A percentile compares a stretch with the other conserved stretches of the same genome.
Conservation (phyloP, 1,140 invertebrate species). For the Cardiocondyla obscurior region DNA sequence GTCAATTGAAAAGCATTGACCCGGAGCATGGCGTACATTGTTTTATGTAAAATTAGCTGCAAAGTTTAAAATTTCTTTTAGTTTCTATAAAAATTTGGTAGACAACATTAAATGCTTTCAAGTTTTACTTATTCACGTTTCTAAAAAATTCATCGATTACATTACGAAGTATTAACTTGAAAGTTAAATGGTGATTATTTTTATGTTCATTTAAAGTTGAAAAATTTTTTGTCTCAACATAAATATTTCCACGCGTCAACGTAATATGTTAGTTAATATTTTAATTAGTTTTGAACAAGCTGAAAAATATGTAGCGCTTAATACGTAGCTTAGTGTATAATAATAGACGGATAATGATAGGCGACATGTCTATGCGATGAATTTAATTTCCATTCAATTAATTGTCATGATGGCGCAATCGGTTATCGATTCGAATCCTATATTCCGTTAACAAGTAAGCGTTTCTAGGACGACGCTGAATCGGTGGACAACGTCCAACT, state of each 20-base stretch:
- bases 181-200: no score
- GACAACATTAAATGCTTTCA: no score
- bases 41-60: not conserved
- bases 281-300: not conserved
- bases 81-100: no score
- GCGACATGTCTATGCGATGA: not conserved
- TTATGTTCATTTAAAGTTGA: no score
- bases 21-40: slow-evolving; percentile 17
- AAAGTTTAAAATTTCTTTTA: no score
- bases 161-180: no score
- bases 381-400: slow-evolving; percentile 53
- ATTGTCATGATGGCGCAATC: slow-evolving; percentile 17
- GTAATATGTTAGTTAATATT: no score
- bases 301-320: not conserved
- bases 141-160: no score
- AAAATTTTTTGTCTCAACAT: no score
- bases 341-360: not conserved
- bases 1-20: slow-evolving; percentile 61
- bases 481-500: not conserved
- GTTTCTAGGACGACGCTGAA: not conserved
- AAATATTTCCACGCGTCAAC: no score
- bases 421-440: slow-evolving; percentile 45
- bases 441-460: not conserved
- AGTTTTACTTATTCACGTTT: no score
- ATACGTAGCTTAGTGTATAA: not conserved